Conservation (phyloP, 2,888 invertebrate genomes). For the Protonemura montana region DNA sequence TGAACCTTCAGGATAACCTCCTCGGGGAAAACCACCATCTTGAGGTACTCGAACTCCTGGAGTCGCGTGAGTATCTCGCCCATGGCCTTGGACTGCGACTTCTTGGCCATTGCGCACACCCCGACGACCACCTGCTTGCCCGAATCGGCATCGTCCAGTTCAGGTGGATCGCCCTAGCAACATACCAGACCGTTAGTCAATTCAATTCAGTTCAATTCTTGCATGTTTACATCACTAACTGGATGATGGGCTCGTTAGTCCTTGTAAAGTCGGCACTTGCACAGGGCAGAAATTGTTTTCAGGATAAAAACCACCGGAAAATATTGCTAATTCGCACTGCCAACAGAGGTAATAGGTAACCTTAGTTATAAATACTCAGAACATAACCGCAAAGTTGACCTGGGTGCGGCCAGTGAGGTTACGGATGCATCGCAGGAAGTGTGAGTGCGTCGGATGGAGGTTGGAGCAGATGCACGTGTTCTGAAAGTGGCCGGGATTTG, state of each 20-base stretch:
- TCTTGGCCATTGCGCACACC: slow-evolving; percentile 99
- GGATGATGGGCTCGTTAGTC: too few relatives aligned
- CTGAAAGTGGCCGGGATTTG: background rate
- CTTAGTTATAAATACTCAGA: too few relatives aligned
- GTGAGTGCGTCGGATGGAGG: slow-evolving; percentile 42
- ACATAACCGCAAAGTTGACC: too few relatives aligned
- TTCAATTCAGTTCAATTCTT: too few relatives aligned
- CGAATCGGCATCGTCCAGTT: slow-evolving; percentile 68
- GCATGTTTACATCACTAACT: too few relatives aligned
- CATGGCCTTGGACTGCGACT: slow-evolving; percentile 99
- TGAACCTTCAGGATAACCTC: slow-evolving; percentile 89
- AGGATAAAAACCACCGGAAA: too few relatives aligned
- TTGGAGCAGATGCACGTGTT: slow-evolving; percentile 39
- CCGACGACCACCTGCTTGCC: slow-evolving; percentile 96
- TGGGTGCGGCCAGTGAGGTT: background rate
- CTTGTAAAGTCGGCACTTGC: too few relatives aligned
- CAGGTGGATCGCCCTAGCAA: slow-evolving; percentile 75
- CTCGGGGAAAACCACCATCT: slow-evolving; percentile 94
- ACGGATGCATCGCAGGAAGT: slow-evolving; percentile 43
- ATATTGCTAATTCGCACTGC: too few relatives aligned
- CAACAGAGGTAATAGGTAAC: too few relatives aligned
- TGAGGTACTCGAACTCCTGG: slow-evolving; percentile 95
- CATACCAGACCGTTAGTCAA: too few relatives aligned
- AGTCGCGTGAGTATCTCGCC: slow-evolving; percentile 95
- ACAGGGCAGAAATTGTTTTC: too few relatives aligned